Evolutionary conservation across 2,113 vertebrate genomes (phyloP), one percentile per base, ranked within the genome.

Genomic region (Indri indri): DNA sequence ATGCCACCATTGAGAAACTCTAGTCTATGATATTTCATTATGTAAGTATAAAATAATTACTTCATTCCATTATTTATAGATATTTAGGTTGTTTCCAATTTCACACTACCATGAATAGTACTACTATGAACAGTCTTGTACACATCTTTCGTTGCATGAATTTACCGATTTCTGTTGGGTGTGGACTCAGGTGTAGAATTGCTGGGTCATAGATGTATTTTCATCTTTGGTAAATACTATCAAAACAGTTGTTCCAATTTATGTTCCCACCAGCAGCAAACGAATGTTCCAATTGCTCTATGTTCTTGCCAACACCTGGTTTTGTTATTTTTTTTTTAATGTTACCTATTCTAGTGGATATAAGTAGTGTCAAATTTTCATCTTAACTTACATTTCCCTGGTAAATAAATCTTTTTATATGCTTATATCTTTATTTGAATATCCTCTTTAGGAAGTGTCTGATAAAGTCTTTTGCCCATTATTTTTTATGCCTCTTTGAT

Each of bases 41-140:
- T 65, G 40, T 40, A 47, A 74, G 40, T 57, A 34, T 23, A 34
- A 8, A 68, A 42, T 8, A 13, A 76, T 27, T 50, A 6, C 34
- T 83, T 61, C 54, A 11, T 70, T 65, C 45, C 9, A 3, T 68
- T 82, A 42, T 32, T 80, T 22, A 13, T 50, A 25, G 47, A 27
- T 68, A 11, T 34, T 73, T 47, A 3, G 47, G 6, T 45, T 32
- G 47, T 82, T 66, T 74, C 37, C 50, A 30, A 9, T 81, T 88
- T 47, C 14, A 9, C 10, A 11, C 57, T 50, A 7, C 2, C 42
- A 9, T n/a, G 18, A 71, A 5, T 8, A n/a, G 0, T 6, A 30
- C 45, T 22, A 5, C n/a, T 18, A 0, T 13, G 59, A 45, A 27
- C 37, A 17, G 8, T 37, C 12, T n/a, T 17, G 20, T 34, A 5